Conservation (phyloP, 2,113 vertebrate genomes). For the Casuarius casuarius region DNA sequence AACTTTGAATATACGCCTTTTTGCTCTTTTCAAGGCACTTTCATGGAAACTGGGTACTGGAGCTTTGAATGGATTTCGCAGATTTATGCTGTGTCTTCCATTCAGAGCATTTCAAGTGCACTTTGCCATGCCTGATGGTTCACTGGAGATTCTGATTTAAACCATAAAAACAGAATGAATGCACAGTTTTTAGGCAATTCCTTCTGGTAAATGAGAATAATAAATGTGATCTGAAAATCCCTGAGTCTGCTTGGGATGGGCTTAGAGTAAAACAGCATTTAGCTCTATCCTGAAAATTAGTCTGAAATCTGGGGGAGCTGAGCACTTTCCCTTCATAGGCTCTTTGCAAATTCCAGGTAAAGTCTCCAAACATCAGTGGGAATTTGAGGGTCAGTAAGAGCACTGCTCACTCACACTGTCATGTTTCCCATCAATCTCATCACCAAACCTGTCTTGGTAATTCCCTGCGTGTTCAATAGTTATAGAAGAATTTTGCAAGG, state of each 20-base stretch:
- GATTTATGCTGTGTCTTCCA: background rate
- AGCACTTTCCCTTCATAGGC: background rate
- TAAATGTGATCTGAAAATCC: background rate
- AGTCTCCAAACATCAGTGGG: background rate
- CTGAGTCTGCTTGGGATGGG: background rate
- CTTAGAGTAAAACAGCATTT: background rate
- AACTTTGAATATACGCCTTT: background rate
- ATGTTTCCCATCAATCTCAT: background rate
- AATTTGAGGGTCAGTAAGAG: background rate
- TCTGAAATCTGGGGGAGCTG: fast-evolving
- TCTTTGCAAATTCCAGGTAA: background rate
- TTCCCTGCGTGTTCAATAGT: background rate
- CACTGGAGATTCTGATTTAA: background rate
- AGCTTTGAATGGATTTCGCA: background rate
- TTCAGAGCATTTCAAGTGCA: background rate
- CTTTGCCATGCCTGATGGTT: fast-evolving
- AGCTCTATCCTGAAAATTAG: background rate
- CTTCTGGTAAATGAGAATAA: background rate
- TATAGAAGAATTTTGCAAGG: background rate
- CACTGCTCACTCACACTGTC: background rate
- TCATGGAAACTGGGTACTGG: background rate
- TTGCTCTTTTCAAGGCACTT: background rate
- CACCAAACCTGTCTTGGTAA: background rate
- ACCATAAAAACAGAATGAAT: background rate
- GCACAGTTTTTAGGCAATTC: background rate